These are phyloP conservation scores for Hippocampus kuda DNA, from an alignment of 2,797 vertebrate genomes.

Conservation along the genomic window DNA sequence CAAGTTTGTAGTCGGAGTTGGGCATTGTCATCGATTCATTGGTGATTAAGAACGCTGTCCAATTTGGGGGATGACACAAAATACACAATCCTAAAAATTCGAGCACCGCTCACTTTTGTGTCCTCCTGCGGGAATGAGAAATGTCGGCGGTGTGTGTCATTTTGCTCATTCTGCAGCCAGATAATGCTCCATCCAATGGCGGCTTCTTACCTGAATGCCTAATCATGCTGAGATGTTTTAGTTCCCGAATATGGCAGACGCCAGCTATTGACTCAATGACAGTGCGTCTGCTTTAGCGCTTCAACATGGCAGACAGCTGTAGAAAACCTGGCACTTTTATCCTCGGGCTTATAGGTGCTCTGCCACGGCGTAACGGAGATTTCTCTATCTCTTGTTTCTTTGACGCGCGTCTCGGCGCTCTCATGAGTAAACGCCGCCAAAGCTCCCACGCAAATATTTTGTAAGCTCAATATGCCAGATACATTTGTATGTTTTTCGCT, in stretches of 20 bases:
- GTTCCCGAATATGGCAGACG: slow-evolving; percentile 13
- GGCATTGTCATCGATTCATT: background rate
- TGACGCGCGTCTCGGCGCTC: slow-evolving; percentile 15
- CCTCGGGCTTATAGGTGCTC: slow-evolving; percentile 18
- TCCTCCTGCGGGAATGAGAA: background rate
- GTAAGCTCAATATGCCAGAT: background rate
- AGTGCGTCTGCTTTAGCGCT: slow-evolving; percentile 26
- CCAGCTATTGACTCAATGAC: slow-evolving; percentile 28
- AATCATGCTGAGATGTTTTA: slow-evolving; percentile 17
- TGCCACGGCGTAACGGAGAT: slow-evolving; percentile 19
- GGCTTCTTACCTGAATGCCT: slow-evolving; percentile 10
- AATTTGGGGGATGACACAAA: background rate
- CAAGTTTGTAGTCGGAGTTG: background rate
- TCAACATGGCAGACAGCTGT: slow-evolving; percentile 21
- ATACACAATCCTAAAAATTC: background rate
- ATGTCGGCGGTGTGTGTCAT: background rate
- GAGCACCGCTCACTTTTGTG: background rate
- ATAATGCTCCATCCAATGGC: slow-evolving; percentile 2
- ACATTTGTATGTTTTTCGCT: background rate
- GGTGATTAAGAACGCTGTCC: background rate
- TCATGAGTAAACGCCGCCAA: slow-evolving; percentile 19
- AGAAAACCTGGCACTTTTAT: slow-evolving; percentile 21
- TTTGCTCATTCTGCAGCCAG: background rate
- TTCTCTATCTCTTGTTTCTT: slow-evolving; percentile 13
- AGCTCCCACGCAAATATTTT: slow-evolving; percentile 17